These are phyloP conservation scores for Listronotus bonariensis DNA, from an alignment of 1,140 invertebrate genomes.

Conservation along the genomic window DNA sequence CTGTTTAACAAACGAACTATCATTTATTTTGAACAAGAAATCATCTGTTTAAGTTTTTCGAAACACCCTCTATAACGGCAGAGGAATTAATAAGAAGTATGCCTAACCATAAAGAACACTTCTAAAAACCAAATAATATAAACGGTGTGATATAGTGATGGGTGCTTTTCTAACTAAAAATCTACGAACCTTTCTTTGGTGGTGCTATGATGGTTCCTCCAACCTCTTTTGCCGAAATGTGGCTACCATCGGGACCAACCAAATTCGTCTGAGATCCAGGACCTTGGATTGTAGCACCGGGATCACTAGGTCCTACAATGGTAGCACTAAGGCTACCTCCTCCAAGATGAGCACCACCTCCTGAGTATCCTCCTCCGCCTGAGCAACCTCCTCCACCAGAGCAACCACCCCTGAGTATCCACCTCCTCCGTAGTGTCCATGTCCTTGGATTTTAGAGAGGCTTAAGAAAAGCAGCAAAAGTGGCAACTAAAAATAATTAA, in stretches of 20 bases:
- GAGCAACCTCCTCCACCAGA: constrained; percentile 7
- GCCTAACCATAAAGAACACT: too few species aligned
- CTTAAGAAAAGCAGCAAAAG: background rate
- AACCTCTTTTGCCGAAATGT: constrained; percentile 40
- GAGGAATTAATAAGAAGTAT: too few species aligned
- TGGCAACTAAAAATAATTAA: background rate
- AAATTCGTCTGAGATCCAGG: constrained; percentile 39
- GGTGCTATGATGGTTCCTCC: constrained; percentile 42
- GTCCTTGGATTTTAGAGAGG: background rate
- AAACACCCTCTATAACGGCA: too few species aligned
- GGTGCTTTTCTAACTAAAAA: too few species aligned
- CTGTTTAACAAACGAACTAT: too few species aligned
- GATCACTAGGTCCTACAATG: constrained; percentile 44
- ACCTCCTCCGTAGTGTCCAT: background rate
- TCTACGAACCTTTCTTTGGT: constrained; percentile 38
- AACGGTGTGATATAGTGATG: too few species aligned
- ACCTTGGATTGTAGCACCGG: constrained; percentile 43
- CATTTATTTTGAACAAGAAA: too few species aligned
- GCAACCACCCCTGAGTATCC: background rate
- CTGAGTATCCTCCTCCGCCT: constrained; percentile 13
- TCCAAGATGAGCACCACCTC: constrained; percentile 1
- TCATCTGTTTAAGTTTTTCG: too few species aligned
- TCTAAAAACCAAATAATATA: too few species aligned
- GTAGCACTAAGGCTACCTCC: constrained; percentile 28
- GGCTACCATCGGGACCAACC: constrained; percentile 43